These are phyloP conservation scores for Coranthus polyacanthus DNA, from an alignment of 2,797 vertebrate species.

Conservation along the genomic window DNA sequence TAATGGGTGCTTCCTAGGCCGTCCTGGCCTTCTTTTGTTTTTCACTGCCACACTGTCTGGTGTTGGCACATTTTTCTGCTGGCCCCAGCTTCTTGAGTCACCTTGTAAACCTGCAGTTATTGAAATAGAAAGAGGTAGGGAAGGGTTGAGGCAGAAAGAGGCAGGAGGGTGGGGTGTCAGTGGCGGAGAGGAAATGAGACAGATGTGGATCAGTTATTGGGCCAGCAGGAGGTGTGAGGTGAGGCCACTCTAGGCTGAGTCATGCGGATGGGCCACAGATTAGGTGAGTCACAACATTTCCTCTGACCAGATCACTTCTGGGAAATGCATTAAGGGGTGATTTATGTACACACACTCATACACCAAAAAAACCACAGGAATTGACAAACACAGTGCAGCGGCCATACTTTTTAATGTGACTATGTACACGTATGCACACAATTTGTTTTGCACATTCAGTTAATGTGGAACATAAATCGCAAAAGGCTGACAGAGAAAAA, in stretches of 20 bases:
- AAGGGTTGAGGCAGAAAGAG: slow-evolving; percentile 23
- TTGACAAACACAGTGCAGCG: slow-evolving; percentile 28
- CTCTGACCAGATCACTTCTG: slow-evolving; percentile 80
- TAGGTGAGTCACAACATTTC: slow-evolving; percentile 83
- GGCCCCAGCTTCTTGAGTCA: slow-evolving; percentile 75
- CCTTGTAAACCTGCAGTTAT: slow-evolving; percentile 77
- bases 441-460: slow-evolving; percentile 38
- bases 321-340: slow-evolving; percentile 78
- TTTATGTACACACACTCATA: slow-evolving; percentile 61
- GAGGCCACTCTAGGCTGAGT: slow-evolving; percentile 79
- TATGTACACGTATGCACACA: slow-evolving; percentile 36
- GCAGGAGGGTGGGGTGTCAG: slow-evolving; percentile 31
- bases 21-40: slow-evolving; percentile 92
- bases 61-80: slow-evolving; percentile 78
- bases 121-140: slow-evolving; percentile 49
- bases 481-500: slow-evolving; percentile 32
- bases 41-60: slow-evolving; percentile 85
- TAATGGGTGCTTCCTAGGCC: slow-evolving; percentile 89
- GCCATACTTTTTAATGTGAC: slow-evolving; percentile 31
- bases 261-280: slow-evolving; percentile 77
- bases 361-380: slow-evolving; percentile 39
- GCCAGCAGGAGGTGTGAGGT: slow-evolving; percentile 79
- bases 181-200: slow-evolving; percentile 76
- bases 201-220: slow-evolving; percentile 81
- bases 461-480: slow-evolving; percentile 44